These are phyloP conservation scores for Pristionchus entomophagus DNA, from an alignment of 2,888 invertebrate species.

Conservation along the genomic window DNA sequence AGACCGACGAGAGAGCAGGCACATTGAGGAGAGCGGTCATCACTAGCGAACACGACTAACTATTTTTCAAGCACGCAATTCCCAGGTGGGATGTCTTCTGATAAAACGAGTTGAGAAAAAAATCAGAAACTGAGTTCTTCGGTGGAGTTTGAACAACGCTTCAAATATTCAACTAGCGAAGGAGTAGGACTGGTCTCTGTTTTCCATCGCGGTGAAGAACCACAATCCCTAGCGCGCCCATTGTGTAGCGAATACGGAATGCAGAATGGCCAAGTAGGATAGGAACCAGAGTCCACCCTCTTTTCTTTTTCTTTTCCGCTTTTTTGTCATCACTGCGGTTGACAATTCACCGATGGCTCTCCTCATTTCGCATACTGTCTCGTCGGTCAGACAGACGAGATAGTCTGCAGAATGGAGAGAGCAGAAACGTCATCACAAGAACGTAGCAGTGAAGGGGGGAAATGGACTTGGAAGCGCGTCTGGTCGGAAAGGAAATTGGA, in stretches of 20 bases:
- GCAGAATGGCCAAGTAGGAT: neutral
- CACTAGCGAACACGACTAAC: neutral
- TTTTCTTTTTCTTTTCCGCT: too few relatives aligned
- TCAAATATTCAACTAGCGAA: too few relatives aligned
- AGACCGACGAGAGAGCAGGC: neutral
- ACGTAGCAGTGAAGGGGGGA: constrained; percentile 23
- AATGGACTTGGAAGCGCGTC: constrained; percentile 12
- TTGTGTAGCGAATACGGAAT: neutral
- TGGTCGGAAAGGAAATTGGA: neutral
- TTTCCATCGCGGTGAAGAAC: neutral
- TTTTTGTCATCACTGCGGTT: neutral
- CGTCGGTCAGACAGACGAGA: too few relatives aligned
- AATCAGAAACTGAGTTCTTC: too few relatives aligned
- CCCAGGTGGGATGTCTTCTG: too few relatives aligned
- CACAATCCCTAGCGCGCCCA: neutral
- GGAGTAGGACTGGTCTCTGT: neutral
- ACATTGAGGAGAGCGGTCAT: neutral
- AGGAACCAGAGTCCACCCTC: too few relatives aligned
- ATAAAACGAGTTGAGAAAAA: too few relatives aligned
- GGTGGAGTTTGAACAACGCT: too few relatives aligned
- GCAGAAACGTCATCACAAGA: neutral
- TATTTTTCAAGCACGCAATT: too few relatives aligned
- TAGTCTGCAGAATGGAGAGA: too few relatives aligned
- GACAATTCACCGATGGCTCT: too few relatives aligned
- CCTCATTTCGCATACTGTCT: too few relatives aligned